Base-by-base conservation (phyloP, 2,888 invertebrate species). In the Microplitis manilae region DNA sequence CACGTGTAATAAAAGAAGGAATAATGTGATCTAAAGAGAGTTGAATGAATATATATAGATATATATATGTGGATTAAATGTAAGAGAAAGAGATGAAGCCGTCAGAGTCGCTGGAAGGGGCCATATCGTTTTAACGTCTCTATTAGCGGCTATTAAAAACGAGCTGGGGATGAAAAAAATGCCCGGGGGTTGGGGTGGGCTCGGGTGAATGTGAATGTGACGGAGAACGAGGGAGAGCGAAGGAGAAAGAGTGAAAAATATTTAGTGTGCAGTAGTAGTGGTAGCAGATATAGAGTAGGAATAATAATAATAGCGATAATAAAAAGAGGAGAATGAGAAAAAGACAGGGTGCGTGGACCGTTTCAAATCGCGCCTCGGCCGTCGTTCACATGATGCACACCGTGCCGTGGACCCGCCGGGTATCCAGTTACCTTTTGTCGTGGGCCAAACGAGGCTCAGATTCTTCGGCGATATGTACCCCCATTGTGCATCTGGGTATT, bases 41-140 rank as follows among this genome's bases (percentile, higher is more conserved):
- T 50, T 50, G 50, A 50, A 50, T 50, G 50, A 13, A 50, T 50
- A 50, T 30, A 30, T 30, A 30, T 30, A 30, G 2, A 30, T 30
- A 30, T 17, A 17, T 20, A 20, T 30, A 30, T 30, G 30, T 30
- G 30, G 4, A 30, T 30, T 4, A 50, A 50, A 50, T 13, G 50
- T 50, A 13, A 13, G 50, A 50, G 50, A 50, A 50, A 73, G 60
- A 77, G 72, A 72, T 79, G 70, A 74, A 74, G 67, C 73, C 62
- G 68, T 75, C 77, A 73, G 84, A 85, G 85, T 85, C 85, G 85
- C 82, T 79, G 78, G 81, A 82, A 83, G 85, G 82, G 83, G 83
- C 84, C 86, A 87, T 89, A 90, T 89, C 90, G 90, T 87, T 90
- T 90, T 90, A 90, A 90, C 90, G 88, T 89, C 88, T 88, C 90